Evolutionary conservation across 1,140 invertebrate genomes (phyloP).

Genomic region (Tetraneura akinire): DNA sequence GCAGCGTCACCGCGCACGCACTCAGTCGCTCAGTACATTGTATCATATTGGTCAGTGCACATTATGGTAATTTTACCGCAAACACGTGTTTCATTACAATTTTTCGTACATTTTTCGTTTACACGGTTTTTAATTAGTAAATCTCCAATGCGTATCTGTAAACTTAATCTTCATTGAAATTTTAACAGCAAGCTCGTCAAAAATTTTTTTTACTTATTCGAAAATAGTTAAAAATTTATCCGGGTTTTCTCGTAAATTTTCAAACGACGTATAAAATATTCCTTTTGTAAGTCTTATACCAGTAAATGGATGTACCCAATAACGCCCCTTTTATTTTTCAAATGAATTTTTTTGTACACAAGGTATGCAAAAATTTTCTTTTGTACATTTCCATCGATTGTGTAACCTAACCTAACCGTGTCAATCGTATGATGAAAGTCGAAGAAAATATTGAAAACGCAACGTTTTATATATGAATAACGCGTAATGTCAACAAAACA

Average conservation of each 20-base stretch:
- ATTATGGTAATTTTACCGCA: not conserved
- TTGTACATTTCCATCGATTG: not conserved
- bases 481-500: too few species aligned
- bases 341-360: slow-evolving; percentile 2
- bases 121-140: not conserved
- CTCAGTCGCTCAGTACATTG: not conserved
- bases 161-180: not conserved
- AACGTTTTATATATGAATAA: too few species aligned
- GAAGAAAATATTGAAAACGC: too few species aligned
- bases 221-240: slow-evolving; percentile 18
- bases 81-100: too few species aligned
- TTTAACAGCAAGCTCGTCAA: not conserved
- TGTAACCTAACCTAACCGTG: too few species aligned
- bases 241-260: not conserved
- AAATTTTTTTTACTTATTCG: not conserved
- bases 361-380: slow-evolving; percentile 6
- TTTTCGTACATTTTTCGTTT: not conserved
- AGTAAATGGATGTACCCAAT: not conserved
- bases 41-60: not conserved
- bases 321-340: not conserved
- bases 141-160: too few species aligned
- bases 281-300: not conserved
- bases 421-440: too few species aligned
- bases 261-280: not conserved
- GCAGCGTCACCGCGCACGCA: not conserved